Evolutionary conservation across 2,888 invertebrate species (phyloP).

Genomic region (Taphrorychus bicolor): DNA sequence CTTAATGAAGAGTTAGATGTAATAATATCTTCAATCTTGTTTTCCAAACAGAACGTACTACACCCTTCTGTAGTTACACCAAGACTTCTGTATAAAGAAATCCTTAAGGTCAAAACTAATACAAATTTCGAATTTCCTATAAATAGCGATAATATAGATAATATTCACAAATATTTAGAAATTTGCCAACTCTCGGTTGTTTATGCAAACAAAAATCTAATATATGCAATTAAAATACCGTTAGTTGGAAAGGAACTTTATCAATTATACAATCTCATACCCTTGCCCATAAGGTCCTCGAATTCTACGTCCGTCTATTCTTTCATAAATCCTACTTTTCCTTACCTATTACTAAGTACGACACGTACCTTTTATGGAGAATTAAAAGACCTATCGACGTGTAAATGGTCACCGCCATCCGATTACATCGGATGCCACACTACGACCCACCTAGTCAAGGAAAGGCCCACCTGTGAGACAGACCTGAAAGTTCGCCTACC

Average conservation of each 20-base stretch:
- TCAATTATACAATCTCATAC: background rate
- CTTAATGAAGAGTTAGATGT: conserved; percentile 37
- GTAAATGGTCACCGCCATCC: background rate
- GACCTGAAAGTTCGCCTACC: too few species aligned
- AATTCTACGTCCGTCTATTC: background rate
- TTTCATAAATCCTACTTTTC: background rate
- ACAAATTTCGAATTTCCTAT: conserved; percentile 32
- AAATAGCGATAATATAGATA: background rate
- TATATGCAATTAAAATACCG: background rate
- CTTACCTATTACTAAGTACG: background rate
- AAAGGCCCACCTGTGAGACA: background rate
- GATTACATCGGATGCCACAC: background rate
- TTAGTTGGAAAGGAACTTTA: background rate
- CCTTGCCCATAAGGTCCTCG: background rate
- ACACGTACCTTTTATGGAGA: background rate
- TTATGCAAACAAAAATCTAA: background rate
- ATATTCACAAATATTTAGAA: background rate
- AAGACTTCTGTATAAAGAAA: conserved; percentile 11
- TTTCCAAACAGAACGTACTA: conserved; percentile 40
- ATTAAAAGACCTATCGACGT: background rate
- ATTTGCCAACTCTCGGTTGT: background rate
- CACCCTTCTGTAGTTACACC: conserved; percentile 35
- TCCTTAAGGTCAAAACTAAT: conserved; percentile 14
- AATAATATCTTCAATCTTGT: conserved; percentile 39
- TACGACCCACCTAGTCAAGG: background rate